Conservation (phyloP, 2,113 vertebrate genomes). For the Rhegmatorhina hoffmannsi region DNA sequence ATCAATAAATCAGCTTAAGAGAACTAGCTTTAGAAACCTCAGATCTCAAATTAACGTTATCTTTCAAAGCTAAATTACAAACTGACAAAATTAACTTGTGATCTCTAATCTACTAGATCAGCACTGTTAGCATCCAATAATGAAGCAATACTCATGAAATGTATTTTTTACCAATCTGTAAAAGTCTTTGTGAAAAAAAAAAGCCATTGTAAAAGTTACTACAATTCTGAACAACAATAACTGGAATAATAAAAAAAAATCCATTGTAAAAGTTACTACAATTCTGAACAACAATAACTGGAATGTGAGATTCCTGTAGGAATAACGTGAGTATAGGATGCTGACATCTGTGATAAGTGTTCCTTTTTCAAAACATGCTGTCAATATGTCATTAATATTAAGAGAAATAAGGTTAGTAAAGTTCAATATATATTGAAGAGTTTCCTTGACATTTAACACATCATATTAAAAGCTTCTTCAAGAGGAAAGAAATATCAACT, state of each 20-base stretch:
- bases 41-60: not conserved
- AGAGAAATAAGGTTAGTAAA: slow-evolving; percentile 80
- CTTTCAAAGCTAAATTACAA: not conserved
- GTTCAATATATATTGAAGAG: slow-evolving; percentile 76
- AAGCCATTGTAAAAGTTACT: not conserved
- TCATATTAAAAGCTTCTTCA: slow-evolving; percentile 81
- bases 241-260: not conserved
- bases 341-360: slow-evolving; percentile 46
- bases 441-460: slow-evolving; percentile 83
- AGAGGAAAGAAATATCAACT: slow-evolving; percentile 81
- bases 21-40: not conserved
- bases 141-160: not conserved
- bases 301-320: slow-evolving; percentile 7
- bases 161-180: not conserved
- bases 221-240: not conserved
- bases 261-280: not conserved
- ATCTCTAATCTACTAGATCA: not conserved
- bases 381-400: slow-evolving; percentile 82
- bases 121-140: not conserved
- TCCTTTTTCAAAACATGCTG: slow-evolving; percentile 66
- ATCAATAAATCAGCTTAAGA: not conserved
- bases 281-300: not conserved
- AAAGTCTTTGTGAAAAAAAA: not conserved
- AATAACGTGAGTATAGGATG: slow-evolving; percentile 7
- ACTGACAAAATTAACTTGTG: not conserved